Evolutionary conservation across 2,797 vertebrate species (phyloP), one percentile per base, ranked within the genome.

Genomic region (Vespertilio murinus): DNA sequence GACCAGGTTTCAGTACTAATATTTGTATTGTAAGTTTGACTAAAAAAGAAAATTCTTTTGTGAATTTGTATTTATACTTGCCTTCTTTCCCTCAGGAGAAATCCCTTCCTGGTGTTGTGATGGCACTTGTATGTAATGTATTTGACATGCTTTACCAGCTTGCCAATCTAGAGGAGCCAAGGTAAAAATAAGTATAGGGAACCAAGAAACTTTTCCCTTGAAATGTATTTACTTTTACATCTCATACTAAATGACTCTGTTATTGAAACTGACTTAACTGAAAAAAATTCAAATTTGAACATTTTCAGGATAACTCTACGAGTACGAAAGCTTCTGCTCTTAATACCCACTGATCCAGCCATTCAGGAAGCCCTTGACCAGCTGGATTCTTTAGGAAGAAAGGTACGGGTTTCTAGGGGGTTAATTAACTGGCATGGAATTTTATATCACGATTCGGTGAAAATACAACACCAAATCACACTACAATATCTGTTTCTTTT

Each of bases 101-200:
- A 95, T 99, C 99, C 28, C 98, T 99, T 59, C 99, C 99, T 45
- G 99, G 99, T 56, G 99, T 99, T 35, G 99, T 99, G 95, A 99
- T 99, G 99, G 99, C 99, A 25, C 98, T 99, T 1, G 99, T 99
- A 89, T 99, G 99, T 96, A 99, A 99, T 47, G 99, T 99, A 67
- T 99, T 99, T 97, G 99, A 99, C 97, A 99, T 99, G 99, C 99
- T 99, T 73, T 99, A 99, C 97, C 99, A 99, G 95, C 98, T 99
- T 89, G 99, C 99, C 94, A 99, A 99, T 94, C 98, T 99, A 4
- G 99, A 99, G 87, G 99, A 99, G 97, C 98, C 99, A 88, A 99
- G 99, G 99, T 98, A 98, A 97, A 83, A 59, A 23, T 16, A 45
- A 77, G 6, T 25, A 52, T 93, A 74, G 61, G 40, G 40, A 92